Evolutionary conservation across 2,888 invertebrate species (phyloP), one percentile per base, ranked within the genome.

Genomic region (Eremobia ochroleuca): DNA sequence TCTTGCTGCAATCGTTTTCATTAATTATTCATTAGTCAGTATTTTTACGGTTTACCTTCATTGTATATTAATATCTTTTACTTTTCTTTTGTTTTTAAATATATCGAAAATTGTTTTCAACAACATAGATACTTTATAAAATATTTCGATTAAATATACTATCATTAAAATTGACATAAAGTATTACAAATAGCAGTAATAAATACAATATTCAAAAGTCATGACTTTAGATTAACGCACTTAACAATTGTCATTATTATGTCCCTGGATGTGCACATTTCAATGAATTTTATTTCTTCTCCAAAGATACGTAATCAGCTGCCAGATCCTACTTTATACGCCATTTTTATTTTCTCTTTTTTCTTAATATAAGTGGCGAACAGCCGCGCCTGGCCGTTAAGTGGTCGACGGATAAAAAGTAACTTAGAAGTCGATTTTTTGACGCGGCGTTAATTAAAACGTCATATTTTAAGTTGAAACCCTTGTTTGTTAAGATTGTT

Each of bases 371-470:
- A 83, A 73, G 70, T 86, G 83, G 81, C 74, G 75, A 69, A 75
- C 61, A 64, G 52, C 76, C 74, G 69, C 43, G 66, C 34, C 77
- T 67, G 52, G n/a, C 61, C 64, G 81, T 76, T 89, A 89, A 87
- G 88, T 90, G 87, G 87, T 70, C 69, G 81, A 70, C 76, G 31
- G 46, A 89, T 87, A 90, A 90, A 90, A 88, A 86, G 81, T 79
- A 85, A 88, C 82, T 92, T 92, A 90, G 88, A 90, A 88, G 87
- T 89, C 80, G 68, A 81, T 74, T 89, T 88, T 89, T 86, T 89
- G 91, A 91, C 87, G 77, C 67, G 49, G 37, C 73, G 68, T 86
- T 91, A 91, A 92, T 93, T 92, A 91, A 91, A 92, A 91, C 77
- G 90, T 92, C 91, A 90, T 88, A 87, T 87, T 91, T 90, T 86